These are phyloP conservation scores for Albula goreensis DNA, from an alignment of 2,113 vertebrate genomes.

Conservation along the genomic window DNA sequence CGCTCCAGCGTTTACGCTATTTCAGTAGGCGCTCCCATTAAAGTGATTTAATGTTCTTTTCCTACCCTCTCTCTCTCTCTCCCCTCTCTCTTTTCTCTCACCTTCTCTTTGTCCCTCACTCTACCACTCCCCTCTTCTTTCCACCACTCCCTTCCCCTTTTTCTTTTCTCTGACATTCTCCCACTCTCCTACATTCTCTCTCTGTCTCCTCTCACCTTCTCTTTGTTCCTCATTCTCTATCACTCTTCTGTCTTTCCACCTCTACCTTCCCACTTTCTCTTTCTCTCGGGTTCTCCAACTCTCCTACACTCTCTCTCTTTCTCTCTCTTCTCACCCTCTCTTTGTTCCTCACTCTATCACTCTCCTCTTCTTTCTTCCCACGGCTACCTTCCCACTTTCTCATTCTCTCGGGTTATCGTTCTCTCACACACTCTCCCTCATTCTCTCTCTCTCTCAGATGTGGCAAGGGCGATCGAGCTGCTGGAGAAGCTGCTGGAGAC, in stretches of 20 bases:
- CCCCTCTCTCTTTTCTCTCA: no score
- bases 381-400: no score
- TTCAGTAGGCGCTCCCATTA: background rate
- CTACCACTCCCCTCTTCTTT: background rate
- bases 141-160: background rate
- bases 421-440: conserved; percentile 13
- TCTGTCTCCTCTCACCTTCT: no score
- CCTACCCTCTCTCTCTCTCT: background rate
- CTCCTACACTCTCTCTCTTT: no score
- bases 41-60: background rate
- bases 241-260: no score
- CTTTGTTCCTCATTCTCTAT: no score
- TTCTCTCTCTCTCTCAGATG: conserved; percentile 73
- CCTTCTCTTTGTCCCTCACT: background rate
- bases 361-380: no score
- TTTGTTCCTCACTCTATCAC: no score
- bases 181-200: no score
- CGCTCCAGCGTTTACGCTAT: background rate
- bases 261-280: background rate
- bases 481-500: conserved; percentile 97
- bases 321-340: no score
- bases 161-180: background rate
- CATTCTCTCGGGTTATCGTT: background rate
- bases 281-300: background rate
- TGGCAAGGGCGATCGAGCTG: conserved; percentile 93